Base-by-base conservation (phyloP, 35 echinoderm and acorn worm species). In the Antedon bifida region DNA sequence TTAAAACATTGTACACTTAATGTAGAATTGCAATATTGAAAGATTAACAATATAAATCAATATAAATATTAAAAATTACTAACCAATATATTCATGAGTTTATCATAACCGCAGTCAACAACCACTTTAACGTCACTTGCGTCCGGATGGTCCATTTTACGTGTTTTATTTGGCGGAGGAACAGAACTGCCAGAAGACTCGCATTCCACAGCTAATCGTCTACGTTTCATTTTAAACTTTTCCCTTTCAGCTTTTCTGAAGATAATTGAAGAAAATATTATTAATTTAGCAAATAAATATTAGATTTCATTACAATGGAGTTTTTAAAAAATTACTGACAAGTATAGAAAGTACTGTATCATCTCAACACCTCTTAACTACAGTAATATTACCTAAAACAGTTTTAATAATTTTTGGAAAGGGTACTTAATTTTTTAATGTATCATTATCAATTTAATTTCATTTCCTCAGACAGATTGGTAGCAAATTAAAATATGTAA, bases 71-170 rank as follows among this genome's bases (percentile, higher is more conserved):
- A 45, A 77, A 36, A 3, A 3, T 21, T 19, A 73, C 85, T 85
- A 79, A 96, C 93, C 76, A 81, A 36, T 21, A 91, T 87, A 39
- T 79, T 83, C 93, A 96, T 96, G 9, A 96, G 87, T 34, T 89
- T 35, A 77, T 96, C 93, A 86, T 82, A 96, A 32, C 75, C 74
- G 74, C 93, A 96, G 45, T 96, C 93, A 36, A 96, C 89, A 33
- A 64, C 93, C 3, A 96, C 84, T 30, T 84, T 89, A 35, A 96
- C 83, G 34, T 89, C 36, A 28, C 93, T 96, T 4, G 93, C 93
- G 84, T 92, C 93, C 0, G 89, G 81, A 39, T 91, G 83, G 11
- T 81, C 86, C 95, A 99, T 99, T 74, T 82, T 88, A 26, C 78
- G 51, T 36, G 39, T 75, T 34, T 89, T 89, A n/a, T 45, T 30